Conservation (phyloP, 2,797 vertebrate species). For the Sebastes minor region DNA sequence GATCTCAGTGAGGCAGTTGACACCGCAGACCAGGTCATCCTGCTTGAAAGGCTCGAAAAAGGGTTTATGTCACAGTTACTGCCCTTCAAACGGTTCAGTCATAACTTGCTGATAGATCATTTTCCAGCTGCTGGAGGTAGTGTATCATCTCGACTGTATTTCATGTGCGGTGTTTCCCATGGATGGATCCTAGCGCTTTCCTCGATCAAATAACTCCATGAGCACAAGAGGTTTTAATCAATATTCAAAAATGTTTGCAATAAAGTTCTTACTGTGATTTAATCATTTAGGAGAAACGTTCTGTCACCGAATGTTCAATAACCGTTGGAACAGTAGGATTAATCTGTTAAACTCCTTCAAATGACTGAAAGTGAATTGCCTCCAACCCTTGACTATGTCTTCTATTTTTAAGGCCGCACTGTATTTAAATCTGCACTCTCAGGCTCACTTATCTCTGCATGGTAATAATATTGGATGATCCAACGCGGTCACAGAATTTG, state of each 20-base stretch:
- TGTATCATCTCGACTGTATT: constrained; percentile 11
- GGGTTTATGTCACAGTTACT: constrained; percentile 52
- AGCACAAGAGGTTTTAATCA: constrained; percentile 6
- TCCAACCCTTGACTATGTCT: not conserved
- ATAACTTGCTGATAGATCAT: constrained; percentile 35
- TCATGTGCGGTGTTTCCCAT: constrained; percentile 10
- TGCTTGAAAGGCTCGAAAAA: constrained; percentile 54
- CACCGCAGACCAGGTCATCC: constrained; percentile 45
- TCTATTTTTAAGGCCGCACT: not conserved
- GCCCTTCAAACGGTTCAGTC: constrained; percentile 45
- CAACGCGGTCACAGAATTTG: constrained; percentile 11
- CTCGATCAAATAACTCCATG: constrained; percentile 15
- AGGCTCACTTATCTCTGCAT: constrained; percentile 16
- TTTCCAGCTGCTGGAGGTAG: constrained; percentile 13
- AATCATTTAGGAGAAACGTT: constrained; percentile 22
- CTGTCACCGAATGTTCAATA: constrained; percentile 18
- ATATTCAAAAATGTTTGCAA: constrained; percentile 14
- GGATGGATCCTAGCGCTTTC: constrained; percentile 1
- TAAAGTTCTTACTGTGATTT: constrained; percentile 4
- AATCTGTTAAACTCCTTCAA: constrained; percentile 13
- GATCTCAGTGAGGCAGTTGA: constrained; percentile 53
- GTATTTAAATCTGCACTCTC: constrained; percentile 5
- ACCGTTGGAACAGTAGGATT: constrained; percentile 5
- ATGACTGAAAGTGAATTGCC: constrained; percentile 7
- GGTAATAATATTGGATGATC: constrained; percentile 23